Evolutionary conservation across 2,797 vertebrate genomes (phyloP).

Genomic region (Sandelia bainsii): DNA sequence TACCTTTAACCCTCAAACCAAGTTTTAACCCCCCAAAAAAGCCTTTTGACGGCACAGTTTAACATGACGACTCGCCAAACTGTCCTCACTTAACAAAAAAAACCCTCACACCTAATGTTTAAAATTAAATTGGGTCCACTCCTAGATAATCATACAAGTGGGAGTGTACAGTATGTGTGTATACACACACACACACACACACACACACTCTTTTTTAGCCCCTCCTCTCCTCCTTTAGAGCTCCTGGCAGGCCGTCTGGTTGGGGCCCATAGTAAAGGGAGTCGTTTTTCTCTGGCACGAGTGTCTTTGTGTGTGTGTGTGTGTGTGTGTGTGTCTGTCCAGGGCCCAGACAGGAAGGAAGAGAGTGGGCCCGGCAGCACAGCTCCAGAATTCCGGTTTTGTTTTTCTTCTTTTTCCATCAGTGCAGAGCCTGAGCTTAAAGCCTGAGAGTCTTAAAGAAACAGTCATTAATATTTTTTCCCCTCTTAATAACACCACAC

Average conservation of each 20-base stretch:
- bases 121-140: conserved; percentile 23
- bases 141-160: neutral
- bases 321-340: conserved; percentile 51
- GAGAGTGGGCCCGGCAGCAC: conserved; percentile 85
- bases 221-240: conserved; percentile 62
- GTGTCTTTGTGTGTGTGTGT: conserved; percentile 40
- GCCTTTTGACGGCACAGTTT: too few species aligned
- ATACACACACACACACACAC: conserved; percentile 37
- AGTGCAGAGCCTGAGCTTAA: conserved; percentile 54
- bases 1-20: too few species aligned
- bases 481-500: conserved; percentile 51
- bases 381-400: conserved; percentile 83
- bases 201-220: conserved; percentile 54
- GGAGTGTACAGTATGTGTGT: neutral
- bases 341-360: conserved; percentile 88
- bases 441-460: conserved; percentile 79
- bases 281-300: conserved; percentile 66
- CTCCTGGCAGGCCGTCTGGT: conserved; percentile 75
- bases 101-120: neutral
- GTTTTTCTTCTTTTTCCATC: conserved; percentile 82
- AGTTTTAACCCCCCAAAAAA: too few species aligned
- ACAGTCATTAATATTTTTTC: conserved; percentile 71
- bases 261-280: conserved; percentile 81
- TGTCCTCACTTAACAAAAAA: too few species aligned
- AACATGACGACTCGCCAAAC: too few species aligned